These are phyloP conservation scores for Epinephelus coioides DNA, from an alignment of 2,797 vertebrate genomes.

Conservation along the genomic window DNA sequence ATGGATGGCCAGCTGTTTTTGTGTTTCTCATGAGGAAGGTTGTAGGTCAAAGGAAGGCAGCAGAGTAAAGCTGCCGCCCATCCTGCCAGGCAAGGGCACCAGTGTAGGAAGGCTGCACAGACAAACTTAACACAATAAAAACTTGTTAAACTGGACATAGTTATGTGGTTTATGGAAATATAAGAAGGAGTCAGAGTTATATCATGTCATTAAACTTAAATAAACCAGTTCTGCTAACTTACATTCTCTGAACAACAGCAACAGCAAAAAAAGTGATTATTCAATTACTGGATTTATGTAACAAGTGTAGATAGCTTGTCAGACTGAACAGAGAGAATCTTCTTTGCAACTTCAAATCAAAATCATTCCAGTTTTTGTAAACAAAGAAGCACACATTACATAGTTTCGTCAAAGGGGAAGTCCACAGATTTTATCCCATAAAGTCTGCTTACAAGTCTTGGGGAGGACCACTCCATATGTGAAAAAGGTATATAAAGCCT, in stretches of 20 bases:
- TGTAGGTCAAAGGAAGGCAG: conserved; percentile 37
- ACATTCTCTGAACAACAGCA: background rate
- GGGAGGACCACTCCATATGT: no score
- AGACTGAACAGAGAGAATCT: background rate
- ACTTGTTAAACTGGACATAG: background rate
- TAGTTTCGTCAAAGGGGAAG: background rate
- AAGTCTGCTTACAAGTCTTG: no score
- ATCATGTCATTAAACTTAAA: background rate
- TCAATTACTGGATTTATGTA: background rate
- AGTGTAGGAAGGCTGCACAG: background rate
- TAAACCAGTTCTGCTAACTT: background rate
- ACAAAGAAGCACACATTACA: background rate
- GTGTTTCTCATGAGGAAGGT: conserved; percentile 15
- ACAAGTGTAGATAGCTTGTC: background rate
- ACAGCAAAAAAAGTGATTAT: background rate
- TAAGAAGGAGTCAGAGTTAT: background rate
- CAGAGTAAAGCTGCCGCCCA: conserved; percentile 15
- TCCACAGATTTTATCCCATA: background rate
- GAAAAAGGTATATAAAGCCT: no score
- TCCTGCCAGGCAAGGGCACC: conserved; percentile 5
- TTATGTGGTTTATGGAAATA: background rate
- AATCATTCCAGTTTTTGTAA: background rate
- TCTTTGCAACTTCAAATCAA: no score
- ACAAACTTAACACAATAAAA: background rate
- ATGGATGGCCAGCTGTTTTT: background rate